phyloP scores from a whole-genome alignment of 64 coral and sea anemone genomes.

The Astreopora myriophthalma region DNA sequence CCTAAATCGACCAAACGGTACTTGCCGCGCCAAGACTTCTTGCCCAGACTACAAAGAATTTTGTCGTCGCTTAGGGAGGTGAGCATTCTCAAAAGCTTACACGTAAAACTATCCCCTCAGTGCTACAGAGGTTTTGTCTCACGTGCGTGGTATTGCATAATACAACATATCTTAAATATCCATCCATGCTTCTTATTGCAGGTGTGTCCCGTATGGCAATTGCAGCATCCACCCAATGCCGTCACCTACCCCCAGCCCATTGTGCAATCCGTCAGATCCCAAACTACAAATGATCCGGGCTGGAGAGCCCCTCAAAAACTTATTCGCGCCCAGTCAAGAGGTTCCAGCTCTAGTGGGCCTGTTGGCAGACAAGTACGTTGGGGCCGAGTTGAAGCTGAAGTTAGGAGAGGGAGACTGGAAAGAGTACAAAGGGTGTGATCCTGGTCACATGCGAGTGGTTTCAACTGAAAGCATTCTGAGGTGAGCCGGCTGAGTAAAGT shows the following conservation, averaged over 20 bases:
- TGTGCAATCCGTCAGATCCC: background rate
- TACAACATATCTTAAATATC: too few relatives aligned
- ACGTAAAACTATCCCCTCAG: too few relatives aligned
- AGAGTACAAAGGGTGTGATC: background rate
- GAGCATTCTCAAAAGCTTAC: background rate
- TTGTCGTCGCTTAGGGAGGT: background rate
- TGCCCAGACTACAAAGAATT: background rate
- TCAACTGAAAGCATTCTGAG: background rate
- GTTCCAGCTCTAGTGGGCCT: background rate
- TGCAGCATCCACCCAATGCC: background rate
- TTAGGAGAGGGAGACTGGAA: background rate
- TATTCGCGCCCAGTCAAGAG: background rate
- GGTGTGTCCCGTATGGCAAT: background rate
- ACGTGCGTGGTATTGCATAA: too few relatives aligned
- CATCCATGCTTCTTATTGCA: background rate
- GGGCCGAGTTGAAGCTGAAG: background rate
- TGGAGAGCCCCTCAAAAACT: background rate
- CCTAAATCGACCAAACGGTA: background rate
- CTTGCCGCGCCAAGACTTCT: background rate
- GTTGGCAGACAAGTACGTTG: background rate
- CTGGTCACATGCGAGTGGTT: background rate
- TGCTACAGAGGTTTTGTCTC: too few relatives aligned
- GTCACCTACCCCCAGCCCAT: background rate
- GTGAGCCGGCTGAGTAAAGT: background rate
- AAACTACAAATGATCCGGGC: background rate